Evolutionary conservation across 2,888 invertebrate genomes (phyloP).

Genomic region (Dexiosoma caninum): DNA sequence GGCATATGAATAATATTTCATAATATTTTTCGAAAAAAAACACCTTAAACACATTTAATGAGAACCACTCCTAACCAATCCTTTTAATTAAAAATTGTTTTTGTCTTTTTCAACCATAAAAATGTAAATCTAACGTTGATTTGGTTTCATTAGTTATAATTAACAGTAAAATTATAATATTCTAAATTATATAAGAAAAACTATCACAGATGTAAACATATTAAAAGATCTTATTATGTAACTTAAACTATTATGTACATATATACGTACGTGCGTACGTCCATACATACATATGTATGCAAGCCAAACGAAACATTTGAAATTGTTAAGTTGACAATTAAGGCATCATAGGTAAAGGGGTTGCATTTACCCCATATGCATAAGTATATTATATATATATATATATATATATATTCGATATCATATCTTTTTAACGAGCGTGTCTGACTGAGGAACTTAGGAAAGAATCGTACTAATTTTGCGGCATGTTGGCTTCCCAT

Average conservation of each 20-base stretch:
- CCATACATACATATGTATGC: not conserved
- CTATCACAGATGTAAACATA: constrained; percentile 72
- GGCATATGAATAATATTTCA: too few relatives aligned
- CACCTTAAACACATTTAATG: too few relatives aligned
- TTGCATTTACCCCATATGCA: constrained; percentile 2
- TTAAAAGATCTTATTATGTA: constrained; percentile 42
- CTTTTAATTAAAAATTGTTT: too few relatives aligned
- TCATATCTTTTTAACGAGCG: not conserved
- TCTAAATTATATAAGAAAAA: constrained; percentile 46
- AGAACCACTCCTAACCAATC: too few relatives aligned
- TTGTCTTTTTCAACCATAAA: too few relatives aligned
- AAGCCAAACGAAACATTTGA: not conserved
- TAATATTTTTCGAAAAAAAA: too few relatives aligned
- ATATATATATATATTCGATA: not conserved
- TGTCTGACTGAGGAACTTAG: too few relatives aligned
- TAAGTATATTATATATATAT: not conserved
- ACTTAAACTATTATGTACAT: not conserved
- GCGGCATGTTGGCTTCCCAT: constrained; percentile 91
- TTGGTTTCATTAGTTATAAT: not conserved
- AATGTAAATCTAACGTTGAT: not conserved
- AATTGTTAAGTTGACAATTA: not conserved
- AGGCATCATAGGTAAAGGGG: constrained; percentile 27
- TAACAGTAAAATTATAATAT: not conserved
- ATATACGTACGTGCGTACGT: not conserved
- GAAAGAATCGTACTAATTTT: too few relatives aligned